Percentiles rank a stretch among this genome's conserved stretches.
phyloP scores from a whole-genome alignment of 1,140 invertebrate genomes.

The Achatina immaculata region DNA sequence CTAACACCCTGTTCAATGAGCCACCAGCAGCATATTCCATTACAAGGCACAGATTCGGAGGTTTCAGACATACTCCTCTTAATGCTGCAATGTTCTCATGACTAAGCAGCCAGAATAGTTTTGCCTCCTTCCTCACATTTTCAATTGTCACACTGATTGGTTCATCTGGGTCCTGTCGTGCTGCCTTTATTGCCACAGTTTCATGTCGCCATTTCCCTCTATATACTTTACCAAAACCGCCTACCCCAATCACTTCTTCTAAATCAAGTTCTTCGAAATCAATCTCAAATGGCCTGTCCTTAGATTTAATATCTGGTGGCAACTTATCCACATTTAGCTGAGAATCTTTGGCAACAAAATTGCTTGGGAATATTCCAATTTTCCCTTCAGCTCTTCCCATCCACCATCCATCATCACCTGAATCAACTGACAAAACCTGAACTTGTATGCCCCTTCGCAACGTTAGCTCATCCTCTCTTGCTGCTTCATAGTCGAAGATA shows the following conservation, averaged over 20 bases:
- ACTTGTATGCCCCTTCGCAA: constrained; percentile 88
- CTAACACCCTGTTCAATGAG: constrained; percentile 89
- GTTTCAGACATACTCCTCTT: constrained; percentile 90
- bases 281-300: constrained; percentile 85
- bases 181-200: constrained; percentile 95
- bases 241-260: constrained; percentile 95
- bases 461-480: constrained; percentile 92
- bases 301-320: constrained; percentile 66
- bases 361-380: constrained; percentile 90
- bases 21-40: constrained; percentile 96
- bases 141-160: constrained; percentile 85
- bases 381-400: constrained; percentile 86
- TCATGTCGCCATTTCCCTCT: constrained; percentile 85
- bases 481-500: constrained; percentile 91
- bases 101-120: constrained; percentile 92
- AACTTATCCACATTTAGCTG: constrained; percentile 65
- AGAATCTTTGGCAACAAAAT: constrained; percentile 87
- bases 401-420: constrained; percentile 98
- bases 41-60: constrained; percentile 93
- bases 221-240: constrained; percentile 95
- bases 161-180: constrained; percentile 90
- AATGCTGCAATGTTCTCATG: constrained; percentile 95
- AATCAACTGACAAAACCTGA: constrained; percentile 93
- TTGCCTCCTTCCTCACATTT: constrained; percentile 93
- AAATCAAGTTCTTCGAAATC: constrained; percentile 88